Evolutionary conservation across 2,888 invertebrate genomes (phyloP).

Genomic region (Zaprionus bogoriensis): DNA sequence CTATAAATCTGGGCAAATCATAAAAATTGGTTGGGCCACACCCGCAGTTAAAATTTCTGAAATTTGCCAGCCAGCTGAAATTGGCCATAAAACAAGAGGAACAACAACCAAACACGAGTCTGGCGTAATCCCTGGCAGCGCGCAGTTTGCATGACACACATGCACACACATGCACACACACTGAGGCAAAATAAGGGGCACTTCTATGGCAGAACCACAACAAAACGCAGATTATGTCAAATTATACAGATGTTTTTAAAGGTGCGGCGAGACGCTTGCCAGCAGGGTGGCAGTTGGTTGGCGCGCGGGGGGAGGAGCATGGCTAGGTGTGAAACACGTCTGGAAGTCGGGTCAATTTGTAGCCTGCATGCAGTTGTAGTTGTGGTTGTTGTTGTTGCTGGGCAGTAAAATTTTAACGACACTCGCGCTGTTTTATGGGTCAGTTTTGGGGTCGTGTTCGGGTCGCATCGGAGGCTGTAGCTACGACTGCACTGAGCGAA

Average conservation of each 20-base stretch:
- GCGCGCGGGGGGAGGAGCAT: background rate
- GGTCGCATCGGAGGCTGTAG: background rate
- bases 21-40: slow-evolving; percentile 23
- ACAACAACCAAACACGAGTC: slow-evolving; percentile 1
- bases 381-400: background rate
- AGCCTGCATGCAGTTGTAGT: background rate
- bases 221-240: slow-evolving; percentile 73
- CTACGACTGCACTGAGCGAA: no score
- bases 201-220: slow-evolving; percentile 43
- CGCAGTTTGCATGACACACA: slow-evolving; percentile 33
- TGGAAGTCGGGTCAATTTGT: background rate
- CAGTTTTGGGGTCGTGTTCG: slow-evolving; percentile 13
- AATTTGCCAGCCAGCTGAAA: slow-evolving; percentile 24
- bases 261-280: slow-evolving; percentile 33
- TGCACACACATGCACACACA: slow-evolving; percentile 11
- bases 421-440: slow-evolving; percentile 60
- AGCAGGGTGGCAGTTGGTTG: no score
- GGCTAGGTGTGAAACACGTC: slow-evolving; percentile 3
- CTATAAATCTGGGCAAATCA: slow-evolving; percentile 11
- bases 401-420: slow-evolving; percentile 49
- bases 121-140: slow-evolving; percentile 53
- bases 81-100: slow-evolving; percentile 29
- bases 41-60: slow-evolving; percentile 12
- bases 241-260: slow-evolving; percentile 63
- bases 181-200: slow-evolving; percentile 11